Percentiles rank a stretch among this genome's conserved stretches.
Evolutionary conservation across 2,113 vertebrate species (phyloP).

Genomic region (Nicator chloris): DNA sequence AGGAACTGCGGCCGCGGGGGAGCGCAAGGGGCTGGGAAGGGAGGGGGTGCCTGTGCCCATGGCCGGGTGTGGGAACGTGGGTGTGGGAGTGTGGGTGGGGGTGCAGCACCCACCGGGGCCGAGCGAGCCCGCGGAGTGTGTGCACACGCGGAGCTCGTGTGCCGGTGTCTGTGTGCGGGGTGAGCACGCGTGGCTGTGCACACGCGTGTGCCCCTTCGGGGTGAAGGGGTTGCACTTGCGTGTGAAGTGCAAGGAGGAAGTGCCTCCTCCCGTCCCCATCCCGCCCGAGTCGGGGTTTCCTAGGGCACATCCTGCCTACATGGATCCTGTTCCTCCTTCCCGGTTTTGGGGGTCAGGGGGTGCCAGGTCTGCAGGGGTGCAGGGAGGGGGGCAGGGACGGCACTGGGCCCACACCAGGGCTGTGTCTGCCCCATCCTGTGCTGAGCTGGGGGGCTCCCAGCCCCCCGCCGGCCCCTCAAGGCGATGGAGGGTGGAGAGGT

Average conservation of each 20-base stretch:
- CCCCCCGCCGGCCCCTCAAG: accelerated
- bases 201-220: not conserved
- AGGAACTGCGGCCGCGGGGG: not conserved
- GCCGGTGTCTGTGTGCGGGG: accelerated
- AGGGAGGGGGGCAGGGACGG: not conserved
- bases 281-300: not conserved
- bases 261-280: not conserved
- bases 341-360: not conserved
- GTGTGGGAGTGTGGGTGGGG: not conserved
- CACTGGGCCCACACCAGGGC: not conserved
- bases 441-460: not conserved
- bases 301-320: not conserved
- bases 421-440: not conserved
- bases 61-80: not conserved
- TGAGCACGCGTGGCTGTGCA: accelerated
- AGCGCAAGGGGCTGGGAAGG: not conserved
- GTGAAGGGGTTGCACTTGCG: not conserved
- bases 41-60: not conserved
- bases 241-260: not conserved
- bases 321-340: not conserved
- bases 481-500: not conserved
- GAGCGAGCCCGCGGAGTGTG: not conserved
- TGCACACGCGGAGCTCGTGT: accelerated
- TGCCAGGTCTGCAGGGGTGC: not conserved
- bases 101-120: not conserved